A percentile compares a stretch with the other conserved stretches of the same genome.
phyloP scores from a whole-genome alignment of 2,888 invertebrate species.

The Leucophenga montana region DNA sequence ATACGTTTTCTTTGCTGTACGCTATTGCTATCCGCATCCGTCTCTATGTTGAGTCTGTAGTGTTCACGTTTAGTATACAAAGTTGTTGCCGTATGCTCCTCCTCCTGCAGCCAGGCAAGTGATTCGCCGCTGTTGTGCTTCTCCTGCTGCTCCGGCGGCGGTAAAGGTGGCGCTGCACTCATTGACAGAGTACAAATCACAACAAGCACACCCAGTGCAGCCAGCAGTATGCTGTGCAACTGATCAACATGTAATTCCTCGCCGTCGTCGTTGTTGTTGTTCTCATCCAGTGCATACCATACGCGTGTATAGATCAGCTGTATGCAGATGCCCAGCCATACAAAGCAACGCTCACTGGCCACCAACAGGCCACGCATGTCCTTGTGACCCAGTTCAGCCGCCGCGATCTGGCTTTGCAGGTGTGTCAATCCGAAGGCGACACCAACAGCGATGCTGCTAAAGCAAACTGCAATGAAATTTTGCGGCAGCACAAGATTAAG shows the following conservation, averaged over 20 bases:
- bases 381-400: constrained; percentile 64
- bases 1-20: not conserved
- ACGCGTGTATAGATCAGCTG: constrained; percentile 63
- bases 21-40: constrained; percentile 15
- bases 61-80: too few relatives aligned
- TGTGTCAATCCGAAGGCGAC: constrained; percentile 67
- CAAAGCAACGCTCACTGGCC: constrained; percentile 64
- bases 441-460: constrained; percentile 65
- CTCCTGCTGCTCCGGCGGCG: constrained; percentile 55
- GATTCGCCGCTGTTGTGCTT: constrained; percentile 54
- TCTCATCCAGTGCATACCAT: constrained; percentile 58
- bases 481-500: constrained; percentile 55
- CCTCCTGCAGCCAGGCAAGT: too few relatives aligned
- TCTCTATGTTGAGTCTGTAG: constrained; percentile 26
- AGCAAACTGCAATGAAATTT: constrained; percentile 50
- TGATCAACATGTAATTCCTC: constrained; percentile 62
- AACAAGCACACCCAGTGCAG: constrained; percentile 57
- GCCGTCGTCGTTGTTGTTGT: not conserved
- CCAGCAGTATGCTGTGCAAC: constrained; percentile 62
- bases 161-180: constrained; percentile 51
- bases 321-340: constrained; percentile 68
- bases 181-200: constrained; percentile 53
- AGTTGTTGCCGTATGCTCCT: too few relatives aligned
- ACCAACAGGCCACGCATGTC: constrained; percentile 65
- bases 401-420: constrained; percentile 65